Evolutionary conservation across 2,888 invertebrate species (phyloP).

Genomic region (Scaptomyza parva): DNA sequence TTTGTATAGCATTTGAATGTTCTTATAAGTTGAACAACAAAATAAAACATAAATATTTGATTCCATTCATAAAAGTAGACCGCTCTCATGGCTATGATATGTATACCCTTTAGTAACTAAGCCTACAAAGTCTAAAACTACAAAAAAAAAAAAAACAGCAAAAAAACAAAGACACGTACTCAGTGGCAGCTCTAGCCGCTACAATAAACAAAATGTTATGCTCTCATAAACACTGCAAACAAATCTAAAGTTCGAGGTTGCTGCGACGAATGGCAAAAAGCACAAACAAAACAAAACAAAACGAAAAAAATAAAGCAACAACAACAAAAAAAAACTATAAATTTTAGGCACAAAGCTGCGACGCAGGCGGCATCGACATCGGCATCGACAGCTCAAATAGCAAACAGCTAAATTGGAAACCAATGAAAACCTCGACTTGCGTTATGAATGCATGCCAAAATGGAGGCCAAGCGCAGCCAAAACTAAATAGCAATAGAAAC

Average conservation of each 20-base stretch:
- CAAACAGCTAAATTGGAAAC: slow-evolving; percentile 74
- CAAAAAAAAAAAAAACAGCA: background rate
- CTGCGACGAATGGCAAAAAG: slow-evolving; percentile 68
- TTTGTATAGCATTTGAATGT: no score
- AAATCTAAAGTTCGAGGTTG: slow-evolving; percentile 81
- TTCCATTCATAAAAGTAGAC: background rate
- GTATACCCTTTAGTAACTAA: slow-evolving; percentile 12
- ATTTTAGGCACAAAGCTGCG: slow-evolving; percentile 74
- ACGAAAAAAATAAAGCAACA: slow-evolving; percentile 12
- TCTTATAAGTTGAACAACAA: background rate
- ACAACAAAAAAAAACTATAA: slow-evolving; percentile 54
- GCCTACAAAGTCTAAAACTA: slow-evolving; percentile 5
- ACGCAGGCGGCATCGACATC: slow-evolving; percentile 15
- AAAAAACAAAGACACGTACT: slow-evolving; percentile 56
- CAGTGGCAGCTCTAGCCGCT: slow-evolving; percentile 15
- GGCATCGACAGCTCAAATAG: slow-evolving; percentile 66
- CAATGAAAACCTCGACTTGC: slow-evolving; percentile 79
- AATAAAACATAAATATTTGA: background rate
- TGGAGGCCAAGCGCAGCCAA: slow-evolving; percentile 80
- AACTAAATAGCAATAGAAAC: slow-evolving; percentile 71
- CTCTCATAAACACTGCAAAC: slow-evolving; percentile 80
- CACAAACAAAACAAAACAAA: slow-evolving; percentile 40
- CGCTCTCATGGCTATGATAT: slow-evolving; percentile 18
- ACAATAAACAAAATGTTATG: slow-evolving; percentile 73
- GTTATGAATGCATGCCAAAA: slow-evolving; percentile 80